Evolutionary conservation across 2,888 invertebrate genomes (phyloP), one percentile per base, ranked within the genome.

Genomic region (Nesidiocoris tenuis): DNA sequence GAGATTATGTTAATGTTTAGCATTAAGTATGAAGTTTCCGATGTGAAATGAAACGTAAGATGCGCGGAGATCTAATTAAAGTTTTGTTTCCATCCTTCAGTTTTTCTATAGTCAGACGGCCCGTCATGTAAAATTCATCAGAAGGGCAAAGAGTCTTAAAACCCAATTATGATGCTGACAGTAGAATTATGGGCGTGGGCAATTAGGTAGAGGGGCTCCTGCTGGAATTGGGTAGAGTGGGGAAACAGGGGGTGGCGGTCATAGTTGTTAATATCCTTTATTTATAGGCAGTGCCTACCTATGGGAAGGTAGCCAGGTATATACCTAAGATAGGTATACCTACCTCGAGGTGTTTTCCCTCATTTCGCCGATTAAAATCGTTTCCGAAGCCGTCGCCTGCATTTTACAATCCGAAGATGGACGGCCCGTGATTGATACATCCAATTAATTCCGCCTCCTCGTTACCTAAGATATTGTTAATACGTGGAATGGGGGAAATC

Each of bases 111-210:
- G 19, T 17, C 65, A 2, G 9, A 39, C 61, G 24, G 61, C 54
- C 39, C 75, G 78, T 78, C 79, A 79, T 79, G 79, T 78, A 79
- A 79, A 78, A 79, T 79, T 78, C 79, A 79, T 79, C 77, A 76
- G 71, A 59, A 71, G 76, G n/a, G 72, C 63, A 61, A 66, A 72
- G 75, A 76, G 74, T 78, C 77, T 76, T 79, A 79, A 79, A 78
- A 79, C 75, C 79, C 79, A 79, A 79, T 79, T 79, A 78, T 76
- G 78, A 78, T 78, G 78, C 79, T 79, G 79, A 79, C 79, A 79
- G 79, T 77, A 78, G 78, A 78, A 78, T 78, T 79, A 79, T 79
- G 79, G 71, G 77, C 74, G 76, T 68, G 65, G 74, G 77, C 74
- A 76, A 77, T 77, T 75, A 78, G 63, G 19, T 19, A 65, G 75